Percentiles rank a stretch among this genome's conserved stretches.
phyloP scores from a whole-genome alignment of 1,140 invertebrate genomes.

The Mya arenaria region DNA sequence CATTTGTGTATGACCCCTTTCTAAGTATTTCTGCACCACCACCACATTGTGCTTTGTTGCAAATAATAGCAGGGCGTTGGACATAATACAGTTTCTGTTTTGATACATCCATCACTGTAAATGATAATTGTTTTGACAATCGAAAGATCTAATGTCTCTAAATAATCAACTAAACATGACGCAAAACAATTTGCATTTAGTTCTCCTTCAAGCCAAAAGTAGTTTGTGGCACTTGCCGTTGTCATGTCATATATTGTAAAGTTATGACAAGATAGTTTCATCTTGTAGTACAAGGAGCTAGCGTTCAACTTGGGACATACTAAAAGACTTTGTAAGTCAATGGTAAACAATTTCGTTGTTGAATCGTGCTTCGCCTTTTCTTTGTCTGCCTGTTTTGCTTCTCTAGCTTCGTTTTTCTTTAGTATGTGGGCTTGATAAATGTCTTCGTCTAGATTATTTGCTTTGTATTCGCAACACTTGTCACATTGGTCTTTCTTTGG shows the following conservation, averaged over 20 bases:
- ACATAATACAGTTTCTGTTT: constrained; percentile 1
- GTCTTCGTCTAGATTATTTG: constrained; percentile 6
- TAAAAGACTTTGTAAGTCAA: constrained; percentile 21
- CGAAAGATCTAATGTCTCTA: constrained; percentile 15
- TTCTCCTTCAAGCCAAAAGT: constrained; percentile 28
- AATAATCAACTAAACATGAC: constrained; percentile 20
- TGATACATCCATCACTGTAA: constrained; percentile 26
- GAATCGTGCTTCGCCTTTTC: constrained; percentile 1
- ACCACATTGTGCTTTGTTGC: neutral
- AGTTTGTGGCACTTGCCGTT: neutral
- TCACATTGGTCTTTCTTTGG: constrained; percentile 28
- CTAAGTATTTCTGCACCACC: constrained; percentile 8
- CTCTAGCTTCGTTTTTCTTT: constrained; percentile 29
- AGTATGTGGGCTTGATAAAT: constrained; percentile 1
- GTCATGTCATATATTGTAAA: neutral
- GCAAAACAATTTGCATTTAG: constrained; percentile 10
- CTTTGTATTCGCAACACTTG: constrained; percentile 23
- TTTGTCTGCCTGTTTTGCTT: neutral
- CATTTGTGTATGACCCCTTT: constrained; percentile 25
- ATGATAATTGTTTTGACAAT: constrained; percentile 12
- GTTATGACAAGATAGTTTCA: constrained; percentile 21
- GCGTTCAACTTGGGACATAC: neutral
- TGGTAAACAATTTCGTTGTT: constrained; percentile 9
- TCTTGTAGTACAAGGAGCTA: constrained; percentile 21
- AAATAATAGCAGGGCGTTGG: constrained; percentile 9